Conservation (phyloP, 2,113 vertebrate genomes). For the Gila orcuttii region DNA sequence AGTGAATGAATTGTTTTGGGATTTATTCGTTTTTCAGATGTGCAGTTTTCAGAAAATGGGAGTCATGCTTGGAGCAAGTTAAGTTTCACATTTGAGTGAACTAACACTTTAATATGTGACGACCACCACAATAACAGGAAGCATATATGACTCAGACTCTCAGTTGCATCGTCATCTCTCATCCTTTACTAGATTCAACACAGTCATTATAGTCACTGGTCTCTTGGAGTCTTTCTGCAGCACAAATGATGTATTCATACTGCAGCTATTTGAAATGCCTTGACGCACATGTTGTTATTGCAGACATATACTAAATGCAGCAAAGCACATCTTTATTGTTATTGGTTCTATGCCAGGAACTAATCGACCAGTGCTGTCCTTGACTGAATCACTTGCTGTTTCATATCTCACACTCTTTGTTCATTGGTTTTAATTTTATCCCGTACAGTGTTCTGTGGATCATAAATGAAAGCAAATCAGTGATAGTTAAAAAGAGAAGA, state of each 20-base stretch:
- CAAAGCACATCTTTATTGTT: constrained; percentile 46
- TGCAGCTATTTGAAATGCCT: constrained; percentile 22
- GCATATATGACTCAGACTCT: constrained; percentile 23
- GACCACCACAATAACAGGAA: constrained; percentile 32
- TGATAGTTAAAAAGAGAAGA: not conserved
- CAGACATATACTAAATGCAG: constrained; percentile 43
- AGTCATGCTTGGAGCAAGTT: not conserved
- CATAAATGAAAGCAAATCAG: constrained; percentile 10
- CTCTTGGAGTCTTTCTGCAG: constrained; percentile 36
- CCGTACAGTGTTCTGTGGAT: not conserved
- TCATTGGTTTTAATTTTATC: constrained; percentile 22
- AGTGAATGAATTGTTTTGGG: not conserved
- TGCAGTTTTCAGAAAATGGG: not conserved
- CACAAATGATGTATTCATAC: constrained; percentile 2
- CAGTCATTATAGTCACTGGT: constrained; percentile 24
- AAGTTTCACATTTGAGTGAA: not conserved
- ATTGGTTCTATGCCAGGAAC: constrained; percentile 49
- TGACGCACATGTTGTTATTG: constrained; percentile 34
- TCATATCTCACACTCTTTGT: constrained; percentile 12
- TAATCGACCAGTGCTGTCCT: constrained; percentile 53
- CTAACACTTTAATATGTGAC: not conserved
- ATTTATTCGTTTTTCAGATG: not conserved
- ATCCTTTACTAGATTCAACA: not conserved
- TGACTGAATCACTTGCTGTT: constrained; percentile 45
- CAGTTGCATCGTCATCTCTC: constrained; percentile 1